Evolutionary conservation across 2,113 vertebrate genomes (phyloP).

Genomic region (Apistogramma diplotaenia): DNA sequence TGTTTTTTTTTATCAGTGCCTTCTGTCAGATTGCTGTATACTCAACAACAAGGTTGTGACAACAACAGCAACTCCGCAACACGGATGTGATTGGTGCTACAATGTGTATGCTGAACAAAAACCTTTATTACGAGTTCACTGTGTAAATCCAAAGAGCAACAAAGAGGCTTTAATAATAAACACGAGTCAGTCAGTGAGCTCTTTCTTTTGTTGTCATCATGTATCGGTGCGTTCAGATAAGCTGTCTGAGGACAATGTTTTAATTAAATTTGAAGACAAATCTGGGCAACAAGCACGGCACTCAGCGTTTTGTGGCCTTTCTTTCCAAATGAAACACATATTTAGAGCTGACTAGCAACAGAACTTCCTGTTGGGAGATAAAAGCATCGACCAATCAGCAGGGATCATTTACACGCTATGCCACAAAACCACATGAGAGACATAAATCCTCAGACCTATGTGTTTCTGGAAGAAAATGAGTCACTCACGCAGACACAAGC

Average conservation of each 20-base stretch:
- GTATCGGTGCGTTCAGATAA: not conserved
- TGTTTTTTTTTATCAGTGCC: conserved; percentile 5
- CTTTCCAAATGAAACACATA: conserved; percentile 50
- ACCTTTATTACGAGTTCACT: not conserved
- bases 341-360: conserved; percentile 10
- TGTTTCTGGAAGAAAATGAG: not conserved
- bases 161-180: conserved; percentile 50
- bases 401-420: conserved; percentile 20
- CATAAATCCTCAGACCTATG: not conserved
- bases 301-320: conserved; percentile 38
- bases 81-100: conserved; percentile 43
- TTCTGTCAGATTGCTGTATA: conserved; percentile 43
- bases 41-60: conserved; percentile 18
- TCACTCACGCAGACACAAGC: not conserved
- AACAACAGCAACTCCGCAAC: not conserved
- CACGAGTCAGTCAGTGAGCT: conserved; percentile 3
- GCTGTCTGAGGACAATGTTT: not conserved
- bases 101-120: conserved; percentile 28
- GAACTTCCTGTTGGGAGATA: conserved; percentile 60
- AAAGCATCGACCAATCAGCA: conserved; percentile 50
- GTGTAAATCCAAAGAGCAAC: conserved; percentile 49
- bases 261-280: not conserved
- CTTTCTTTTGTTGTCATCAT: conserved; percentile 18
- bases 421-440: conserved; percentile 54
- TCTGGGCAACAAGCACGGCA: not conserved